phyloP scores from a whole-genome alignment of 2,797 vertebrate genomes.

The Pseudomugil gertrudae region DNA sequence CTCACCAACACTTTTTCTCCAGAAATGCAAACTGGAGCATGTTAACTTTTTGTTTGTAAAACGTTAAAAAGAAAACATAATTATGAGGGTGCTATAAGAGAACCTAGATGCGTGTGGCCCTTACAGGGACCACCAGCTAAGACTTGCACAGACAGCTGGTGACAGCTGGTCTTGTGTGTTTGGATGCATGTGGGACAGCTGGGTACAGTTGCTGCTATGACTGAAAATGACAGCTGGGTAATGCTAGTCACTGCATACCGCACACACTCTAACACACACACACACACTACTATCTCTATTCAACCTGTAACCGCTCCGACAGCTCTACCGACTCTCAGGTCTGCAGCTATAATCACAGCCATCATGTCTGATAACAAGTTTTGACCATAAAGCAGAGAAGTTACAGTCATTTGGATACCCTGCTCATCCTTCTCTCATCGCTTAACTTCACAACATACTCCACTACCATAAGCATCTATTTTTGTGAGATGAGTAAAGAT shows the following conservation, averaged over 20 bases:
- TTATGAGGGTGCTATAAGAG: too few relatives aligned
- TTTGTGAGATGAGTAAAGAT: background rate
- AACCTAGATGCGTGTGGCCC: conserved; percentile 1
- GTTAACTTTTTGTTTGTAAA: too few relatives aligned
- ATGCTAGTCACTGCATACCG: conserved; percentile 34
- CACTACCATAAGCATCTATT: background rate
- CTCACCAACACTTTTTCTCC: too few relatives aligned
- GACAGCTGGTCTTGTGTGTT: conserved; percentile 43
- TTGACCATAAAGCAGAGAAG: background rate
- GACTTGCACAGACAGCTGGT: conserved; percentile 51
- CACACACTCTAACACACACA: conserved; percentile 16
- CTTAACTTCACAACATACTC: background rate
- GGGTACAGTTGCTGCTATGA: conserved; percentile 47
- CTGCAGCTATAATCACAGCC: background rate
- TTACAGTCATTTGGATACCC: background rate
- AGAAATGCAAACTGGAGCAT: too few relatives aligned
- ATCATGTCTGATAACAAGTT: conserved; percentile 3
- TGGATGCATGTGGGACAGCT: conserved; percentile 45
- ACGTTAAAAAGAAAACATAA: too few relatives aligned
- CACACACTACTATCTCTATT: conserved; percentile 5
- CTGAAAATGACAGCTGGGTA: conserved; percentile 62
- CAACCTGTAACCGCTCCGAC: conserved; percentile 3
- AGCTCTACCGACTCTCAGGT: background rate
- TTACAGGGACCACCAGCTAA: conserved; percentile 60
- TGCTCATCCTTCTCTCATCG: too few relatives aligned